Evolutionary conservation across 2,888 invertebrate genomes (phyloP), one percentile per base, ranked within the genome.

Genomic region (Agrilus cyanescens): DNA sequence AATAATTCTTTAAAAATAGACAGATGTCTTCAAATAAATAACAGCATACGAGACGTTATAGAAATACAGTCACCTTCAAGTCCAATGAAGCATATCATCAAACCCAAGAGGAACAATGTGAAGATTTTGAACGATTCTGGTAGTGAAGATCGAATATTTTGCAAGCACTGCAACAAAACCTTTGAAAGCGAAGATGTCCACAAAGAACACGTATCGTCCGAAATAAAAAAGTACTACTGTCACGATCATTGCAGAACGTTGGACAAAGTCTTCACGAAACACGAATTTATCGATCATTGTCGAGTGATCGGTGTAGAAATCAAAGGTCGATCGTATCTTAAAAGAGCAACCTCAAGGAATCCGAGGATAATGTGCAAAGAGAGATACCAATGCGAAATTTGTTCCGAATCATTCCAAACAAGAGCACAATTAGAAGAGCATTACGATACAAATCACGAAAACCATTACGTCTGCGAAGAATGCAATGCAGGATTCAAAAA

Each of bases 321-420:
- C 16, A 38, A 31, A 2, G 43, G 45, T 12, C 40, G 40, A 20
- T 20, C 38, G 13, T 47, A 45, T 31, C 43, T 40, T n/a, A 34
- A 43, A 14, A 37, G 38, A 14, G 47, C 47, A 10, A 33, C 40
- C 14, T 45, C 45, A 6, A 45, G 41, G 20, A 33, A 34, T 1
- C 47, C 47, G 4, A 29, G 47, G 2, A 25, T 25, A 25, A 45
- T 30, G 8, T 45, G 41, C n/a, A 37, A 43, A 32, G 41, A 40
- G 2, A 53, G 55, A 34, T 55, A 56, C 38, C 55, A 55, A 1
- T 66, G 66, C 45, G 65, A 66, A 31, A 53, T 65, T 29, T 66
- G 66, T 46, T 58, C 59, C 1, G 65, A 65, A 46, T 53, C 55
- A 41, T 62, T 64, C 44, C 56, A 58, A 43, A 56, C 60, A 0